Evolutionary conservation across 2,888 invertebrate genomes (phyloP).

Genomic region (Diadegma fenestrale): DNA sequence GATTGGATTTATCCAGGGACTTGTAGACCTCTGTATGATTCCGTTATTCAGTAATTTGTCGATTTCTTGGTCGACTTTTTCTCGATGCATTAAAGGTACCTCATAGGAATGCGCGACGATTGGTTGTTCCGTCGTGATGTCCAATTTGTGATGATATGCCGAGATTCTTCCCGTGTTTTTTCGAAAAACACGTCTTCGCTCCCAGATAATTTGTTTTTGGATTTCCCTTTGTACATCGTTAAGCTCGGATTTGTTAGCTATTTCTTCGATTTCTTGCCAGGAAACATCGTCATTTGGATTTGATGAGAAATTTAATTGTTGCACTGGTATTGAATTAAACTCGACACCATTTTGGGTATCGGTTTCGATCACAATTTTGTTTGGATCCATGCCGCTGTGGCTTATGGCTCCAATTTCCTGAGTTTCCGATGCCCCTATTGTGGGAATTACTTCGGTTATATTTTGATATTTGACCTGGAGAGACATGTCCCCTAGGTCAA

Average conservation of each 20-base stretch:
- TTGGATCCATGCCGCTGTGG: background rate
- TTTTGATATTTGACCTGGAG: conserved; percentile 11
- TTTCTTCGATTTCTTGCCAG: background rate
- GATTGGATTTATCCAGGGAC: too few relatives aligned
- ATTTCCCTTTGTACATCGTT: background rate
- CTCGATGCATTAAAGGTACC: conserved; percentile 71
- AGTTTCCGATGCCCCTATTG: conserved; percentile 2
- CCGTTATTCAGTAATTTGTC: conserved; percentile 70
- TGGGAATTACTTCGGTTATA: conserved; percentile 7
- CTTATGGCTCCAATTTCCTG: background rate
- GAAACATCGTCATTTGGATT: background rate
- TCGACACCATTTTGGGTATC: too few relatives aligned
- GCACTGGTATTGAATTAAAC: background rate
- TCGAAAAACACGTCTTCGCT: conserved; percentile 4
- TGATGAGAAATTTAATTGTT: background rate
- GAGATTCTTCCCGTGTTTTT: conserved; percentile 6
- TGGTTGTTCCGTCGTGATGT: conserved; percentile 67
- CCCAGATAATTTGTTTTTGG: conserved; percentile 3
- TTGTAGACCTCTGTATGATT: too few relatives aligned
- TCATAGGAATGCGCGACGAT: conserved; percentile 73
- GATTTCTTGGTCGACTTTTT: conserved; percentile 70
- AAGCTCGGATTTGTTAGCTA: background rate
- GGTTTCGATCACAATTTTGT: background rate
- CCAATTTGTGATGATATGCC: conserved; percentile 69
- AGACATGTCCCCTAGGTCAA: conserved; percentile 7